Evolutionary conservation across 92 coral and sea anemone species (phyloP).

Genomic region (Phenganax subtilis): DNA sequence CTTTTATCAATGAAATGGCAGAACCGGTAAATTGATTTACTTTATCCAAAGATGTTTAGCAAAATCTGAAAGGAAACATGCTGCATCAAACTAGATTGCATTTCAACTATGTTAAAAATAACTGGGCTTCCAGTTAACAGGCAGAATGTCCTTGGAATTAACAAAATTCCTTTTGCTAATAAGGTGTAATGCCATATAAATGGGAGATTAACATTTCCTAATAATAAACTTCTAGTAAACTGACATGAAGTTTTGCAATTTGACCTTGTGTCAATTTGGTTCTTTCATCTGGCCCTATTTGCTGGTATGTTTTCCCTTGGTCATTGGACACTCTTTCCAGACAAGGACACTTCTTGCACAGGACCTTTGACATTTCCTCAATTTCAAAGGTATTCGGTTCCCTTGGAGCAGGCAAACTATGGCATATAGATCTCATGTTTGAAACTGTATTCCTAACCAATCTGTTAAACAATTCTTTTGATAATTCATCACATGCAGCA

Average conservation of each 20-base stretch:
- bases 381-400: constrained; percentile 3
- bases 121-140: too few relatives aligned
- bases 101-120: too few relatives aligned
- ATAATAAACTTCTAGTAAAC: background rate
- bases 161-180: background rate
- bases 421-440: background rate
- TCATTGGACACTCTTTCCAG: background rate
- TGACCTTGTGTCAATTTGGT: background rate
- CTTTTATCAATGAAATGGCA: background rate
- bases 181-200: background rate
- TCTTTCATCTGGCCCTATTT: background rate
- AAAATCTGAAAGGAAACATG: background rate
- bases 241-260: constrained; percentile 13
- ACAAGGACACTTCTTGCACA: constrained; percentile 5
- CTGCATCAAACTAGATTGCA: too few relatives aligned
- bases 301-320: background rate
- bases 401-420: background rate
- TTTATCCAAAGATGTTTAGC: background rate
- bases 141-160: too few relatives aligned
- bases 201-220: background rate
- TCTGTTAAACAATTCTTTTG: background rate
- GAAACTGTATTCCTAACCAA: constrained; percentile 8
- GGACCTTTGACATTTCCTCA: constrained; percentile 18
- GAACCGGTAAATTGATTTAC: background rate
- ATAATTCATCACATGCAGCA: too few relatives aligned